These are phyloP conservation scores for Cryptomyrus ogoouensis DNA, from an alignment of 2,113 vertebrate genomes.

Conservation along the genomic window DNA sequence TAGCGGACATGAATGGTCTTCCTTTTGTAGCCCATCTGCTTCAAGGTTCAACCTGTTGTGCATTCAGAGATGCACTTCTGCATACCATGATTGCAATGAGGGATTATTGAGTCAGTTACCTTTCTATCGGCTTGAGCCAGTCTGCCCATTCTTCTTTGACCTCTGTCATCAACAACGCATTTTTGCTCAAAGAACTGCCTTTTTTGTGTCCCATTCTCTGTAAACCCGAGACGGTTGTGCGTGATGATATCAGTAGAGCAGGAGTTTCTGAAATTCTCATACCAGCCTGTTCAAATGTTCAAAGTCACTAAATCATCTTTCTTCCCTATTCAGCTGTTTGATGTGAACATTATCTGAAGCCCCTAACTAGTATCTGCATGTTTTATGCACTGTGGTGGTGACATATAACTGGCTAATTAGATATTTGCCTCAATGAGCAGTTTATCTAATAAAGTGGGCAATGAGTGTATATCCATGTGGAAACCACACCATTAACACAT, in stretches of 20 bases:
- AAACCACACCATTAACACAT: background rate
- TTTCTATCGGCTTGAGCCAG: background rate
- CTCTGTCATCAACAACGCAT: background rate
- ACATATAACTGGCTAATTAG: background rate
- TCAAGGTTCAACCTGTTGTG: background rate
- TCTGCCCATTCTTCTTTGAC: background rate
- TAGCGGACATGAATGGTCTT: background rate
- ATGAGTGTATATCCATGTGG: background rate
- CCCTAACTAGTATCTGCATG: background rate
- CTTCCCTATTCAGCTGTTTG: background rate
- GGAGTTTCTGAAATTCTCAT: background rate
- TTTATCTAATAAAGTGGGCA: background rate
- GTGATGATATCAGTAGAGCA: background rate
- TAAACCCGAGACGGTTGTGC: background rate
- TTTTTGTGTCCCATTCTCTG: background rate
- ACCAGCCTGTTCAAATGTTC: background rate
- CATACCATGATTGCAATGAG: background rate
- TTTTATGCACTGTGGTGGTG: background rate
- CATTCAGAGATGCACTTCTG: background rate
- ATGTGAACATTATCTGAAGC: background rate
- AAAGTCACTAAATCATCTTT: background rate
- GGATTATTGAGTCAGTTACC: background rate
- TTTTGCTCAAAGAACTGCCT: background rate
- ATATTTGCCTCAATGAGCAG: background rate
- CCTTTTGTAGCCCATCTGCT: background rate